phyloP scores from a whole-genome alignment of 2,113 vertebrate species.

The Hippocampus guttulatus region DNA sequence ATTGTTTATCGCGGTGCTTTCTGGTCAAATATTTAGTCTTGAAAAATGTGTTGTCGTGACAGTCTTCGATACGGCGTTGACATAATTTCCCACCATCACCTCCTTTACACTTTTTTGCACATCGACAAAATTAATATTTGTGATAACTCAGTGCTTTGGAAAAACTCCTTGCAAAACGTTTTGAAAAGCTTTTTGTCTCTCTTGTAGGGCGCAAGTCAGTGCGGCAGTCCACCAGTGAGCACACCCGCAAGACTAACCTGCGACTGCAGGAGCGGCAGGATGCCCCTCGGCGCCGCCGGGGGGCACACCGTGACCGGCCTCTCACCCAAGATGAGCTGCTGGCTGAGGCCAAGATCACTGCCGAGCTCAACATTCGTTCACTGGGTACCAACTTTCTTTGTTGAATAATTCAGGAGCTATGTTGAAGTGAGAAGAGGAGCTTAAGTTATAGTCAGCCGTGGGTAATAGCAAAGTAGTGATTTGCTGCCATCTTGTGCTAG shows the following conservation, averaged over 20 bases:
- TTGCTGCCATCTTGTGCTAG: too few relatives aligned
- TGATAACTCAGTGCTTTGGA: neutral
- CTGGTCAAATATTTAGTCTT: too few relatives aligned
- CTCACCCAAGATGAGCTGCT: slow-evolving; percentile 93
- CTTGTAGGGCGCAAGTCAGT: slow-evolving; percentile 85
- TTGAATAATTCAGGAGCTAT: too few relatives aligned
- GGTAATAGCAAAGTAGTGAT: too few relatives aligned
- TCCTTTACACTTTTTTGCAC: neutral
- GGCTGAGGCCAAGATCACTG: slow-evolving; percentile 89
- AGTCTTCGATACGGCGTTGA: neutral
- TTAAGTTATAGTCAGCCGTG: too few relatives aligned
- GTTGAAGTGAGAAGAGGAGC: too few relatives aligned
- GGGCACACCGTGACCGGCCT: slow-evolving; percentile 79
- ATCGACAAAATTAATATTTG: neutral
- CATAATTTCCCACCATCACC: neutral
- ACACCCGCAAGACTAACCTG: slow-evolving; percentile 89
- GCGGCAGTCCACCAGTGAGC: slow-evolving; percentile 92
- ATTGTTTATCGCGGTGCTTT: too few relatives aligned
- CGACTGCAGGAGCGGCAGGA: slow-evolving; percentile 90
- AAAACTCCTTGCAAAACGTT: neutral
- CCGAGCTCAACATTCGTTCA: slow-evolving; percentile 88
- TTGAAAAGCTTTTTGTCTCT: neutral
- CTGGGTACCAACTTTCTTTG: slow-evolving; percentile 72
- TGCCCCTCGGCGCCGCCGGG: slow-evolving; percentile 84
- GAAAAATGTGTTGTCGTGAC: too few relatives aligned